A percentile compares a stretch with the other conserved stretches of the same genome.
Evolutionary conservation across 2,888 invertebrate species (phyloP).

Genomic region (Sinopyrophorus schimmeli): DNA sequence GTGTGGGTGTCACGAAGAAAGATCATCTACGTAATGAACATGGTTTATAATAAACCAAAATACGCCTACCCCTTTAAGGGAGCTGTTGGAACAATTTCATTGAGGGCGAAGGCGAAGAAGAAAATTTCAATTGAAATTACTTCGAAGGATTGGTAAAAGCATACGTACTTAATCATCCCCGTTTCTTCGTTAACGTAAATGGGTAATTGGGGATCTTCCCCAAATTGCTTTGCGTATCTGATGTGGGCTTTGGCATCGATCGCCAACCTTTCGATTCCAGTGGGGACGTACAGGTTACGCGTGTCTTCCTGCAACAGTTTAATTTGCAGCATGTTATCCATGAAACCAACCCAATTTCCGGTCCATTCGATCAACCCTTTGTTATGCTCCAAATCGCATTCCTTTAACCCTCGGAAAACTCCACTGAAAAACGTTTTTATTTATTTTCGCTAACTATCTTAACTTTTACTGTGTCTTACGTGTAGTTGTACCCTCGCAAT

Average conservation of each 20-base stretch:
- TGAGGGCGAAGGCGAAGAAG: no score
- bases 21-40: no score
- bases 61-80: no score
- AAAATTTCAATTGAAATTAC: no score
- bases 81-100: no score
- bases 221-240: slow-evolving; percentile 31
- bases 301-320: slow-evolving; percentile 70
- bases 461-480: slow-evolving; percentile 32
- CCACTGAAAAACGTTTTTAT: slow-evolving; percentile 34
- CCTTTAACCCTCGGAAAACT: slow-evolving; percentile 37
- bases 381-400: slow-evolving; percentile 44
- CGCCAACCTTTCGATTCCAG: slow-evolving; percentile 29
- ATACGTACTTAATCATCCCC: slow-evolving; percentile 39
- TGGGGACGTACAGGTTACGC: slow-evolving; percentile 73
- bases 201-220: slow-evolving; percentile 40
- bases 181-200: slow-evolving; percentile 55
- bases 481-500: slow-evolving; percentile 67
- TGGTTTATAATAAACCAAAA: no score
- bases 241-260: slow-evolving; percentile 33
- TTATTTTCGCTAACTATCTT: neutral
- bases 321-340: slow-evolving; percentile 88
- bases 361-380: slow-evolving; percentile 67
- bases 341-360: slow-evolving; percentile 84
- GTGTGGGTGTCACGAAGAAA: no score
- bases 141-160: no score